phyloP scores from a whole-genome alignment of 2,888 invertebrate species.

The Eremobia ochroleuca region DNA sequence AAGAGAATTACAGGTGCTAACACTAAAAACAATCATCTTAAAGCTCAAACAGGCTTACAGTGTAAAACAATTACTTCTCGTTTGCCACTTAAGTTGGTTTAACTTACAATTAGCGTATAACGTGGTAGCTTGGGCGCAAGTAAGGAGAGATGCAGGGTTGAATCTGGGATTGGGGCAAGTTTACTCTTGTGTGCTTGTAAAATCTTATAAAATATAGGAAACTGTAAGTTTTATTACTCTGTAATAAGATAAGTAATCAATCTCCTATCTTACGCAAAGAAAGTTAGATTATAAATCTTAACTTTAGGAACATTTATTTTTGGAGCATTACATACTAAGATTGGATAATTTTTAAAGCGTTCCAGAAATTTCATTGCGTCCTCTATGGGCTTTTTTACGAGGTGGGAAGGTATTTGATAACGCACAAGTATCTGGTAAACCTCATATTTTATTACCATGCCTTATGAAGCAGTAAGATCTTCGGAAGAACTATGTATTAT shows the following conservation, averaged over 20 bases:
- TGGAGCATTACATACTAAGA: not conserved
- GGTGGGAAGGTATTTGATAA: not conserved
- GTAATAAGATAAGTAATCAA: not conserved
- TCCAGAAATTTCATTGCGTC: not conserved
- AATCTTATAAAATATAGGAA: not conserved
- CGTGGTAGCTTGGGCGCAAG: slow-evolving; percentile 64
- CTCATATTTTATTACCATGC: not conserved
- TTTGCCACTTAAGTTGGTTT: slow-evolving; percentile 81
- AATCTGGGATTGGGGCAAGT: not conserved
- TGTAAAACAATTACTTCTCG: slow-evolving; percentile 85
- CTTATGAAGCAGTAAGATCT: not conserved
- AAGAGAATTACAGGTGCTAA: slow-evolving; percentile 69
- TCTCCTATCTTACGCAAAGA: not conserved
- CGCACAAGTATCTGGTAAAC: not conserved
- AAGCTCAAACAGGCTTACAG: slow-evolving; percentile 73
- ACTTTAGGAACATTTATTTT: not conserved
- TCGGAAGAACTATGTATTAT: not conserved
- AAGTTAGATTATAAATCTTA: not conserved
- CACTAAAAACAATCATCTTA: slow-evolving; percentile 72
- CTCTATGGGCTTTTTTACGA: not conserved
- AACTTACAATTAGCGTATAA: slow-evolving; percentile 79
- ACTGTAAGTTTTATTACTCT: not conserved
- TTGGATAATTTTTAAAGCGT: not conserved
- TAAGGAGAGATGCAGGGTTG: slow-evolving; percentile 21
- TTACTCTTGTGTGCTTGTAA: not conserved